phyloP scores from a whole-genome alignment of 2,888 invertebrate species.

The Ramazzottius varieornatus region DNA sequence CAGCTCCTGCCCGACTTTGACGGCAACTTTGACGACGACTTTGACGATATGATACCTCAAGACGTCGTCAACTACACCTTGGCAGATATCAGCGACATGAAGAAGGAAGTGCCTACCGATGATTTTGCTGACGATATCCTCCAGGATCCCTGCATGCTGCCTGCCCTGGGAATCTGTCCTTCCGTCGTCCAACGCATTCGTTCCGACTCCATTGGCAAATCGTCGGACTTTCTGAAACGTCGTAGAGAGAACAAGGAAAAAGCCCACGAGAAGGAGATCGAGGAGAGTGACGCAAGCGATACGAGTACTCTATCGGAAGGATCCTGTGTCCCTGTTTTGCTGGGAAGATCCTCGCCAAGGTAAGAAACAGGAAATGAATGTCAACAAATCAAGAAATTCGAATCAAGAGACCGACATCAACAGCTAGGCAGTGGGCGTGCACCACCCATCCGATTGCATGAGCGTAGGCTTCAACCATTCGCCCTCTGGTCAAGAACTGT shows the following conservation, averaged over 20 bases:
- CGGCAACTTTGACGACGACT: background rate
- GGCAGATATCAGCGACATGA: background rate
- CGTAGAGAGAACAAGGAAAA: background rate
- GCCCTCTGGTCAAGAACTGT: too few species aligned
- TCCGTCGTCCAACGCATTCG: background rate
- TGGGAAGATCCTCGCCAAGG: background rate
- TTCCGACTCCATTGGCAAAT: background rate
- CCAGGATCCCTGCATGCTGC: background rate
- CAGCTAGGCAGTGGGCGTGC: too few species aligned
- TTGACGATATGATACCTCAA: background rate
- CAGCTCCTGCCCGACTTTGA: slow-evolving; percentile 1
- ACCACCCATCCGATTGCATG: too few species aligned
- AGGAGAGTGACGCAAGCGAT: background rate
- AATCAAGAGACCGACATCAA: too few species aligned
- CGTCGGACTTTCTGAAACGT: background rate
- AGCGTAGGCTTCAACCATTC: too few species aligned
- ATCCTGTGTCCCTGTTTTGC: background rate
- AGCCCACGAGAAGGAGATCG: background rate
- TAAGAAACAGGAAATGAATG: too few species aligned
- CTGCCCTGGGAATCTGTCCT: background rate
- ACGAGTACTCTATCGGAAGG: background rate
- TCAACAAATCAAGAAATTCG: too few species aligned
- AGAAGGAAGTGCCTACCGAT: background rate
- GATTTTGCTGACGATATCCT: background rate
- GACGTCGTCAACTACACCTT: background rate